phyloP scores from a whole-genome alignment of 2,113 vertebrate genomes.

The Phaethon lepturus region DNA sequence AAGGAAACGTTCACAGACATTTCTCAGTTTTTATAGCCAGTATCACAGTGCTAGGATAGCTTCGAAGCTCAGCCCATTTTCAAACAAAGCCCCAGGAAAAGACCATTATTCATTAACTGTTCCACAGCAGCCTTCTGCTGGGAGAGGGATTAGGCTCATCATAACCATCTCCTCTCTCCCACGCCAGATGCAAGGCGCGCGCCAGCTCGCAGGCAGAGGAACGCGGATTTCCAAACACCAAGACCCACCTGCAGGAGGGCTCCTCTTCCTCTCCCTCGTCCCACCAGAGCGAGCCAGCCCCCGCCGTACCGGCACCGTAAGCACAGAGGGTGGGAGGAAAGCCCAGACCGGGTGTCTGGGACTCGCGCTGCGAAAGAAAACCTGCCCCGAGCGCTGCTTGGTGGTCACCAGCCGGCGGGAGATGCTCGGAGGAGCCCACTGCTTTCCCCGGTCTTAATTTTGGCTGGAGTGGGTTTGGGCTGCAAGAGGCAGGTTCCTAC shows the following conservation, averaged over 20 bases:
- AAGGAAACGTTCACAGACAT: background rate
- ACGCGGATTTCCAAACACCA: fast-evolving
- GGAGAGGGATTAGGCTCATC: background rate
- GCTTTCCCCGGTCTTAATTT: background rate
- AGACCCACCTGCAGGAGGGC: background rate
- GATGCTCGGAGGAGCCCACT: background rate
- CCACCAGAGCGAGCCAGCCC: fast-evolving
- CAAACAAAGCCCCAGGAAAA: conserved; percentile 23
- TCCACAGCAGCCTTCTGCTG: background rate
- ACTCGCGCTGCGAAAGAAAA: background rate
- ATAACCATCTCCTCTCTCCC: background rate
- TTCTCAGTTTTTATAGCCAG: background rate
- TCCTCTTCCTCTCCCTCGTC: background rate
- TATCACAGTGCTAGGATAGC: background rate
- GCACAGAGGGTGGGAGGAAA: background rate
- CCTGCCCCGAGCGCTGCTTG: background rate
- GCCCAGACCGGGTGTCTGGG: background rate
- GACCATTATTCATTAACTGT: background rate
- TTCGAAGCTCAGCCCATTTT: background rate
- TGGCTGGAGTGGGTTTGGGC: background rate
- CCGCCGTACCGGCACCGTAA: fast-evolving
- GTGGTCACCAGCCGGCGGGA: too few species aligned
- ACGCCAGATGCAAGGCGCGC: background rate
- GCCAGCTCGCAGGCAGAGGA: background rate
- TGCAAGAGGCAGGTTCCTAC: background rate